Evolutionary conservation across 1,140 invertebrate genomes (phyloP), one percentile per base, ranked within the genome.

Genomic region (Drosophila pseudoananassae): DNA sequence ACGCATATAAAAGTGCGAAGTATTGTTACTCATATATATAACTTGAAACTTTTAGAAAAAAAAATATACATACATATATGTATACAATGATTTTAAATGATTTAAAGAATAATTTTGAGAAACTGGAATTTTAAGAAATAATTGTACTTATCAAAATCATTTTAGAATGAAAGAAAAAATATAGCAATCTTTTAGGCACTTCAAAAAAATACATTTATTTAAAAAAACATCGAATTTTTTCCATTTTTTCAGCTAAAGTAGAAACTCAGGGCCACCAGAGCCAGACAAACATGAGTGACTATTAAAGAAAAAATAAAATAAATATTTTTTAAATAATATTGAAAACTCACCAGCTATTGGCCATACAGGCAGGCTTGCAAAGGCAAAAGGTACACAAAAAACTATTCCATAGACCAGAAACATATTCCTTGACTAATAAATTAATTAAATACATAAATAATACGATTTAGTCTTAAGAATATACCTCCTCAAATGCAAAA

Each of bases 321-420:
- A 10, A 6, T 33, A n/a, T 12, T 9, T 12, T 2, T 7, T 1
- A 12, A 12, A 7, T 14, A 23, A 10, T 4, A 4, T 12, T 3
- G 17, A 9, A n/a, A 3, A 33, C 45, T 14, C 20, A 64, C 63
- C 27, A 10, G 63, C 63, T 6, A 66, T 20, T 4, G 63, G 63
- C 63, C 63, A 66, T 25, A n/a, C 25, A 1, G 63, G 63, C 20
- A 66, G 63, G n/a, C 45, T 51, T n/a, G 27, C 46, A 12, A 20
- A 43, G 6, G 58, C 9, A 66, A 66, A 66, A 10, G 33, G 4
- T 17, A 51, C 1, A 33, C 58, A 40, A 3, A 66, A 2, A 7
- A 31, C 10, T 23, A 66, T 15, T 6, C 58, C 63, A 9, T 14
- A 64, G 10, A 51, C 0, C 17, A 46, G 0, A 64, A 25, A 25